These are phyloP conservation scores for Baryphthengus martii DNA, from an alignment of 2,113 vertebrate species.

Conservation along the genomic window DNA sequence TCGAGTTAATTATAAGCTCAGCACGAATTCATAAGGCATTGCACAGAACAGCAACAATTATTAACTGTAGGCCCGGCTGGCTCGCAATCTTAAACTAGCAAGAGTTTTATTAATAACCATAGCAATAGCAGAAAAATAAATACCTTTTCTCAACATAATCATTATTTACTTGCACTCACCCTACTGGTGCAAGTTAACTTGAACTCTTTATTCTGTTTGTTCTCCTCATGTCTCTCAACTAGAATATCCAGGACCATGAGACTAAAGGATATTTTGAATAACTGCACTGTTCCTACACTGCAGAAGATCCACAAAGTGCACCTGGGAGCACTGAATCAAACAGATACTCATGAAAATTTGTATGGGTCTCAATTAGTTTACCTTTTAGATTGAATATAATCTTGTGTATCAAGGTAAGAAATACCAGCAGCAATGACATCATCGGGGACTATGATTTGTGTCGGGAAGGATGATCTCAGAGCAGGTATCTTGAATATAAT, in stretches of 20 bases:
- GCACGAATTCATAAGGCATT: background rate
- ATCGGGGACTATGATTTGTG: background rate
- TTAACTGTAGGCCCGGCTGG: slow-evolving; percentile 5
- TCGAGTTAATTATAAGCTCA: background rate
- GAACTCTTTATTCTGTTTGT: background rate
- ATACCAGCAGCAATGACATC: background rate
- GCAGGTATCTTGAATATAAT: background rate
- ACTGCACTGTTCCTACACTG: background rate
- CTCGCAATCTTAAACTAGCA: slow-evolving; percentile 10
- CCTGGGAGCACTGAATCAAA: background rate
- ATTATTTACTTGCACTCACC: slow-evolving; percentile 7
- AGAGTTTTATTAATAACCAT: slow-evolving; percentile 9
- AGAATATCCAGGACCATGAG: background rate
- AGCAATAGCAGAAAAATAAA: slow-evolving; percentile 28
- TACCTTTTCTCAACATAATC: background rate
- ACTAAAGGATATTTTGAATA: background rate
- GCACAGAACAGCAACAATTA: slow-evolving; percentile 9
- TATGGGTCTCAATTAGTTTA: background rate
- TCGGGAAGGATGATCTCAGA: background rate
- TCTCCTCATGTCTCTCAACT: background rate
- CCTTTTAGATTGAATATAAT: background rate
- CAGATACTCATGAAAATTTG: background rate
- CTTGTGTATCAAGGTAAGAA: background rate
- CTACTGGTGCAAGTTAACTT: background rate
- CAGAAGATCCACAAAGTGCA: background rate